Base-by-base conservation (phyloP, 1,140 invertebrate species). In the Fopius arisanus region DNA sequence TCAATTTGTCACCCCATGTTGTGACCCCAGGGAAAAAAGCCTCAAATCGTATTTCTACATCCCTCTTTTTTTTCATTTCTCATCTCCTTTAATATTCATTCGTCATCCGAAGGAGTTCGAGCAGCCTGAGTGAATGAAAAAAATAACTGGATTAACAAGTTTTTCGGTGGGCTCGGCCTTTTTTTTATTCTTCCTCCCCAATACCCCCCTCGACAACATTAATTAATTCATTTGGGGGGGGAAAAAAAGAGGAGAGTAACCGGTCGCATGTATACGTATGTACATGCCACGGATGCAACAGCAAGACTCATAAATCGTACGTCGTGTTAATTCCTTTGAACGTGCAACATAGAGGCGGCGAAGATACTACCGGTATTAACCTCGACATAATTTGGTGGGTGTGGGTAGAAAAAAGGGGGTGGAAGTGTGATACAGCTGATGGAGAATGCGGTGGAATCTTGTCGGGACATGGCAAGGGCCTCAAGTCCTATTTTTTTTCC, bases 311-410 rank as follows among this genome's bases (percentile, higher is more conserved):
- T 82, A 82, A 82, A 82, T 82, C 81, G 76, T 82, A 79, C 70
- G 77, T 71, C 80, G 82, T 83, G 82, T 83, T 83, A 84, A 86
- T 83, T 82, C 82, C 81, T 78, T 80, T 14, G 83, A 80, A 82
- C 78, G 80, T 81, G 82, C 79, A 81, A 77, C 66, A 82, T 78
- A 54, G 75, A 75, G 65, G 71, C 31, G 70, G 67, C 67, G 74
- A 54, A 69, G 65, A 78, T 78, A 86, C 84, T 86, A 86, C 84
- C 77, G 84, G 83, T 86, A 84, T 85, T 86, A 81, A 83, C 80
- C 67, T 68, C 73, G 41, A 68, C 69, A 73, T 69, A 76, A 40
- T 68, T 68, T 23, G 10, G 37, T 43, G 21, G 14, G 37, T 68
- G 21, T 10, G 37, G 3, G 66, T 41, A 69, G 40, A 73, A 73